Evolutionary conservation across 1,140 invertebrate genomes (phyloP).

Genomic region (Galendromus occidentalis): DNA sequence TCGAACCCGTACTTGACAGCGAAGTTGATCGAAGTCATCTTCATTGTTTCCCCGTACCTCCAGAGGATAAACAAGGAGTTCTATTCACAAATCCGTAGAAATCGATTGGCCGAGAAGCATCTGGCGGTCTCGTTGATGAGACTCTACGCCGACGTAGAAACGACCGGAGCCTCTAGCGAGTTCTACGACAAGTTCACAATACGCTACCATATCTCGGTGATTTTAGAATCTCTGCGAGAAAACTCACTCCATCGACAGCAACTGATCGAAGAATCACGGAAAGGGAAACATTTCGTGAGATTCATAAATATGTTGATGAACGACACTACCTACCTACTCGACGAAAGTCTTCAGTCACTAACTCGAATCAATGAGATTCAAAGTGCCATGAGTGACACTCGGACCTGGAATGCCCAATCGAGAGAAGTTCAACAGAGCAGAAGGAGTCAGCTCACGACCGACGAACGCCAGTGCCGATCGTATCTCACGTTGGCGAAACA

Average conservation of each 20-base stretch:
- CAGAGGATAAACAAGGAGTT: conserved; percentile 43
- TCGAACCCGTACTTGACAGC: conserved; percentile 88
- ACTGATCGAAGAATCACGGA: conserved; percentile 33
- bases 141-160: conserved; percentile 95
- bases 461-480: conserved; percentile 80
- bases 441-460: conserved; percentile 55
- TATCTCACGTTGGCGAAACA: conserved; percentile 84
- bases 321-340: conserved; percentile 88
- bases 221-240: conserved; percentile 50
- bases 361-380: conserved; percentile 90
- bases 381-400: conserved; percentile 51
- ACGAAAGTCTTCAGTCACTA: conserved; percentile 81
- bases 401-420: conserved; percentile 41
- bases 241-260: conserved; percentile 29
- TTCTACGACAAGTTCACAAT: conserved; percentile 99
- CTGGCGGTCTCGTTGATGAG: conserved; percentile 80
- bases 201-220: conserved; percentile 87
- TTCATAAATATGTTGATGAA: conserved; percentile 99
- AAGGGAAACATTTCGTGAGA: conserved; percentile 31
- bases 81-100: conserved; percentile 49
- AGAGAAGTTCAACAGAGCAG: conserved; percentile 52
- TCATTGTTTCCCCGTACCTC: conserved; percentile 65
- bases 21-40: conserved; percentile 77
- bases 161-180: conserved; percentile 84
- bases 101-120: conserved; percentile 57